A percentile compares a stretch with the other conserved stretches of the same genome.
Evolutionary conservation across 2,888 invertebrate genomes (phyloP).

Genomic region (Hyposoter dolosus): DNA sequence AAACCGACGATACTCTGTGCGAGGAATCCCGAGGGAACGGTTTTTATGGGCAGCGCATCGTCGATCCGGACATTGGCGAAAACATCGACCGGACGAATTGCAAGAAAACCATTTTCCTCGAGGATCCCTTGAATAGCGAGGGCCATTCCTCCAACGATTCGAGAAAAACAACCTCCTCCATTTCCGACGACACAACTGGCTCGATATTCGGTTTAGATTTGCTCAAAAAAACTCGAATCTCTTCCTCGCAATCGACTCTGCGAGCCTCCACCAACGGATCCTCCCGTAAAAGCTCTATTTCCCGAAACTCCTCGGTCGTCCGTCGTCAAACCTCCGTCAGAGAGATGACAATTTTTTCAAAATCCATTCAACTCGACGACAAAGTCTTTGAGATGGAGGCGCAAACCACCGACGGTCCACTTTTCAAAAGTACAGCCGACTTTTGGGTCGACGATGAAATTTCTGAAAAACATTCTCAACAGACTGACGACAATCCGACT

Average conservation of each 20-base stretch:
- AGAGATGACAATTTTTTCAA: not conserved
- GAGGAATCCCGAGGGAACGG: conserved; percentile 16
- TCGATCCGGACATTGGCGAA: conserved; percentile 29
- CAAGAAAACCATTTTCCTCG: not conserved
- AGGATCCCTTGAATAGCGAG: not conserved
- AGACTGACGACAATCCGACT: not conserved
- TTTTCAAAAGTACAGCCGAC: conserved; percentile 46
- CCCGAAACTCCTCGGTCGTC: conserved; percentile 16
- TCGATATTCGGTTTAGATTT: conserved; percentile 11
- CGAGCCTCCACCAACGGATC: conserved; percentile 22
- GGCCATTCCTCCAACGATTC: not conserved
- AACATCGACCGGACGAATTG: not conserved
- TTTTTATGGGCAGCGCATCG: conserved; percentile 32
- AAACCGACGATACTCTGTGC: conserved; percentile 27
- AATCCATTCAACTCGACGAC: conserved; percentile 9
- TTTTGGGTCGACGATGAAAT: conserved; percentile 34
- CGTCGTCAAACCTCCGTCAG: not conserved
- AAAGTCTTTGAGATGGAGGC: conserved; percentile 14
- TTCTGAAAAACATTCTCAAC: not conserved
- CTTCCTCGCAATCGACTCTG: conserved; percentile 30
- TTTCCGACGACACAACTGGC: conserved; percentile 28
- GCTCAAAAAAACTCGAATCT: conserved; percentile 5
- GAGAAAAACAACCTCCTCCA: not conserved
- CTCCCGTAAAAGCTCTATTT: conserved; percentile 6
- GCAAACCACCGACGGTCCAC: not conserved